Percentiles rank a stretch among this genome's conserved stretches.
These are phyloP conservation scores for Drosophila ficusphila DNA, from an alignment of 1,140 invertebrate species.

Conservation along the genomic window DNA sequence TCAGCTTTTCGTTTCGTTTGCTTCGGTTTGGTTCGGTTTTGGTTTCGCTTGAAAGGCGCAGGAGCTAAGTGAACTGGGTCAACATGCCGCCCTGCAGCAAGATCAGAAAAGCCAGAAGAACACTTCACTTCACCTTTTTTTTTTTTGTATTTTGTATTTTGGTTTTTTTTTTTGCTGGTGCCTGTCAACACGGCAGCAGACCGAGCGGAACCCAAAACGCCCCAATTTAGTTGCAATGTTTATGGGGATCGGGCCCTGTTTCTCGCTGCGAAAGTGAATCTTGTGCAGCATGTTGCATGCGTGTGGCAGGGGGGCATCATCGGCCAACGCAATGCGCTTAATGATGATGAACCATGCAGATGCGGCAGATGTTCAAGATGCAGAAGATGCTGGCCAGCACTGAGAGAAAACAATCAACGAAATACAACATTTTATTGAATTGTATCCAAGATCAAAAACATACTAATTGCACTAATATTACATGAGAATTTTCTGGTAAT, in stretches of 20 bases:
- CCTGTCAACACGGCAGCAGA: constrained; percentile 44
- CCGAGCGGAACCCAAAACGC: constrained; percentile 58
- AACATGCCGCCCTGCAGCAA: constrained; percentile 67
- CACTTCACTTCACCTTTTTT: constrained; percentile 52
- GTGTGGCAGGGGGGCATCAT: constrained; percentile 51
- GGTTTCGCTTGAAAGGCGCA: constrained; percentile 40
- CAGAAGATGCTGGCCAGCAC: constrained; percentile 7
- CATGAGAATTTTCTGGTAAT: too few relatives aligned
- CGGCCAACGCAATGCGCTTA: constrained; percentile 65
- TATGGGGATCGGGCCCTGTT: constrained; percentile 32
- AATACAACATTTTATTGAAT: too few relatives aligned
- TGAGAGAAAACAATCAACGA: not conserved
- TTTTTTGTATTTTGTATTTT: too few relatives aligned
- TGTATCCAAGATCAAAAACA: too few relatives aligned
- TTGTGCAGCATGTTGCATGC: constrained; percentile 20
- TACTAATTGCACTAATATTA: too few relatives aligned
- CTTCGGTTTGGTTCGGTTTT: constrained; percentile 15
- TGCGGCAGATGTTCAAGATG: constrained; percentile 29
- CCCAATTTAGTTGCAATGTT: constrained; percentile 63
- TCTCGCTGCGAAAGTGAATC: constrained; percentile 72
- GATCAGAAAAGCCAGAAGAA: constrained; percentile 25
- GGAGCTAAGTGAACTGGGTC: constrained; percentile 64
- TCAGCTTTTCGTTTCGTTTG: constrained; percentile 17
- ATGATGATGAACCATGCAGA: constrained; percentile 74
- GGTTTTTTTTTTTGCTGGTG: constrained; percentile 1